Evolutionary conservation across 2,797 vertebrate species (phyloP).

Genomic region (Sternotherus odoratus): DNA sequence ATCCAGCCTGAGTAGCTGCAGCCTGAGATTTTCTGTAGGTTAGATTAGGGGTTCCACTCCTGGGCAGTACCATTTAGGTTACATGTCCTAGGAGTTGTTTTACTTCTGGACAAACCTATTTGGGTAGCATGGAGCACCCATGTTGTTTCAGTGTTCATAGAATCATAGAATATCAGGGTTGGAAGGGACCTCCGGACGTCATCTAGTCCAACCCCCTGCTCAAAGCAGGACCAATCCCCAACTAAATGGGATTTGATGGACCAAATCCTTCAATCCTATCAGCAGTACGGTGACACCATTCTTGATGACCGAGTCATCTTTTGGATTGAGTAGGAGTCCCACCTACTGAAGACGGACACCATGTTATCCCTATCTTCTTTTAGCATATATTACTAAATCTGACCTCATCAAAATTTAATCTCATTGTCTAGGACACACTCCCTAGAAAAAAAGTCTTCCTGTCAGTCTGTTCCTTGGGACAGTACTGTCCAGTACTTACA

Average conservation of each 20-base stretch:
- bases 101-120: slow-evolving; percentile 47
- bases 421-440: background rate
- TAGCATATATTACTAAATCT: background rate
- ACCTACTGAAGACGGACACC: background rate
- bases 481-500: too few species aligned
- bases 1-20: slow-evolving; percentile 7
- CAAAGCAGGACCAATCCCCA: too few species aligned
- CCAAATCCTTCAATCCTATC: background rate
- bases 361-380: background rate
- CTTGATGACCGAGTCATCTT: background rate
- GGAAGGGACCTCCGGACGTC: too few species aligned
- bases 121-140: background rate
- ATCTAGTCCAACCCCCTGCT: too few species aligned
- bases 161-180: too few species aligned
- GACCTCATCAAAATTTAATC: background rate
- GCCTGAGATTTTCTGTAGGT: slow-evolving; percentile 40
- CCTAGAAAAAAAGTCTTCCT: too few species aligned
- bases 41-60: slow-evolving; percentile 65
- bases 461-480: too few species aligned
- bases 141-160: background rate
- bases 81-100: slow-evolving; percentile 8
- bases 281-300: background rate
- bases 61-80: slow-evolving; percentile 32
- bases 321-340: background rate
- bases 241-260: background rate